Evolutionary conservation across 2,113 vertebrate species (phyloP).

Genomic region (Benitochromis conjunctus): DNA sequence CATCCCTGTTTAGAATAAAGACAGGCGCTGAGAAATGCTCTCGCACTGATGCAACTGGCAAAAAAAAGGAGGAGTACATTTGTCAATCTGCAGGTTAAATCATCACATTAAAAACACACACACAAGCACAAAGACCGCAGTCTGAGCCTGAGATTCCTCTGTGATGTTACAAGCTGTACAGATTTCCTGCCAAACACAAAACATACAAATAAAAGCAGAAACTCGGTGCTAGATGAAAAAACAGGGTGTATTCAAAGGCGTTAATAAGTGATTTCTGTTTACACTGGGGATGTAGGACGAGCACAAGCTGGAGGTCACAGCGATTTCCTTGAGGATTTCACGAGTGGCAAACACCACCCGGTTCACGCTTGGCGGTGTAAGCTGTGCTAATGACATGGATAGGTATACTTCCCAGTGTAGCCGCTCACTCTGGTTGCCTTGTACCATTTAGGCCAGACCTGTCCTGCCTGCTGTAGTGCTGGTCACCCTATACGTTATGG

Average conservation of each 20-base stretch:
- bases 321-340: background rate
- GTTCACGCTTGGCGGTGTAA: background rate
- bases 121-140: background rate
- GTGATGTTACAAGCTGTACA: background rate
- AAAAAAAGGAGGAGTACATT: background rate
- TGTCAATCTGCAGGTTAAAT: background rate
- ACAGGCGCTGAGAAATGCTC: background rate
- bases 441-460: constrained; percentile 59
- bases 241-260: constrained; percentile 24
- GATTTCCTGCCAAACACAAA: background rate
- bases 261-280: background rate
- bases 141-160: background rate
- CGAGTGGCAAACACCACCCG: background rate
- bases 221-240: background rate
- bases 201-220: background rate
- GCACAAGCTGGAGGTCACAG: background rate
- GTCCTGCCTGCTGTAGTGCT: constrained; percentile 5
- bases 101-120: background rate
- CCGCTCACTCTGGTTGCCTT: constrained; percentile 25
- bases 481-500: background rate
- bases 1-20: background rate
- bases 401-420: constrained; percentile 11
- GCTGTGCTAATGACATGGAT: constrained; percentile 3
- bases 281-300: background rate
- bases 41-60: background rate